Percentiles rank a stretch among this genome's conserved stretches.
Evolutionary conservation across 1,140 invertebrate species (phyloP).

Genomic region (Odontomachus brunneus): DNA sequence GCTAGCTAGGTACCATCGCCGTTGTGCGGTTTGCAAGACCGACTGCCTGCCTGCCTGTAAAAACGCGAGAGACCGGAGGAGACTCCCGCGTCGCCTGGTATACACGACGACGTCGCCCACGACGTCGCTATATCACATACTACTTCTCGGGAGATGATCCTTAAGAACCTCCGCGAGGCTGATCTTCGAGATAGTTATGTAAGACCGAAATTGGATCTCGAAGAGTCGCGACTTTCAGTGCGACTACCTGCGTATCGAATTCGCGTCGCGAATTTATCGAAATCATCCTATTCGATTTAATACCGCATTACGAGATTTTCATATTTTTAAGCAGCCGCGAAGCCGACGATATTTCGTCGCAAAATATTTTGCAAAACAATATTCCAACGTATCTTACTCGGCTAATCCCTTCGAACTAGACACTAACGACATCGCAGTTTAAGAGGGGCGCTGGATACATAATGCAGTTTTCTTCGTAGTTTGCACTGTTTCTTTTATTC

Average conservation of each 20-base stretch:
- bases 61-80: slow-evolving; percentile 31
- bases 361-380: neutral
- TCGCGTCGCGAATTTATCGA: neutral
- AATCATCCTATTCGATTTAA: neutral
- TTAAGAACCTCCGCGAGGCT: slow-evolving; percentile 40
- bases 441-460: too few species aligned
- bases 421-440: too few species aligned
- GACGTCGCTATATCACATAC: slow-evolving; percentile 55
- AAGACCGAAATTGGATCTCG: slow-evolving; percentile 54
- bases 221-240: slow-evolving; percentile 17
- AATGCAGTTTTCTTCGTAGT: too few species aligned
- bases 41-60: slow-evolving; percentile 40
- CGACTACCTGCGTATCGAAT: neutral
- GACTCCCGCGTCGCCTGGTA: slow-evolving; percentile 52
- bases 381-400: neutral
- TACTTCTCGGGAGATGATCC: slow-evolving; percentile 58
- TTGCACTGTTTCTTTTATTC: too few species aligned
- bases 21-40: slow-evolving; percentile 39
- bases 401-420: too few species aligned
- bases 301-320: slow-evolving; percentile 22
- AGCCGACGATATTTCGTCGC: neutral
- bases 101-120: slow-evolving; percentile 59
- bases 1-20: neutral
- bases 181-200: slow-evolving; percentile 36
- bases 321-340: slow-evolving; percentile 12